Percentiles rank a stretch among this genome's conserved stretches.
phyloP scores from a whole-genome alignment of 92 coral and sea anemone genomes.

The Heteractis magnifica region DNA sequence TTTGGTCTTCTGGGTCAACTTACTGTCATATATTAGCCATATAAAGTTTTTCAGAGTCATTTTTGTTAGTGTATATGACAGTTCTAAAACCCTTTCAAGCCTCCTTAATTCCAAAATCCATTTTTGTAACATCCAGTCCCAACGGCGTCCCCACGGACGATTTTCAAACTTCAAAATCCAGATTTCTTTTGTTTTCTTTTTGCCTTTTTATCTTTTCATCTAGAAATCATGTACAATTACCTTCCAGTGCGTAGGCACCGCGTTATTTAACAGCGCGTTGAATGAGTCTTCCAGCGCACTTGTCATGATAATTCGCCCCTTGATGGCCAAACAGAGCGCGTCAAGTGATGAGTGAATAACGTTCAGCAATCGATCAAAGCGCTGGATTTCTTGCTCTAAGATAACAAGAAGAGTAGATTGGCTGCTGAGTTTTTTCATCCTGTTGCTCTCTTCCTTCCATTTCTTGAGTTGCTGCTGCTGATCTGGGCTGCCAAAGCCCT shows the following conservation, averaged over 20 bases:
- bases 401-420: constrained; percentile 73
- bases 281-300: constrained; percentile 78
- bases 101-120: too few species aligned
- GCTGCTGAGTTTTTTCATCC: constrained; percentile 33
- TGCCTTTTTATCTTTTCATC: too few species aligned
- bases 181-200: too few species aligned
- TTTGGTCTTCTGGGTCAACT: too few species aligned
- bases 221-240: constrained; percentile 22
- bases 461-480: constrained; percentile 29
- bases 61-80: too few species aligned
- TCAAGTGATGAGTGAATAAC: constrained; percentile 77
- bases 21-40: too few species aligned
- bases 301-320: constrained; percentile 86
- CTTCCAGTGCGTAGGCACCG: constrained; percentile 90
- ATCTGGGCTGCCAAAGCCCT: constrained; percentile 36
- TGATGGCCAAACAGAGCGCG: constrained; percentile 68
- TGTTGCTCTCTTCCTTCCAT: constrained; percentile 38
- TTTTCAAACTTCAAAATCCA: too few species aligned
- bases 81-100: too few species aligned
- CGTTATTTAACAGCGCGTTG: constrained; percentile 75
- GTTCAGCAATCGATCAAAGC: constrained; percentile 75
- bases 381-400: constrained; percentile 73
- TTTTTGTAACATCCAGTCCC: too few species aligned
- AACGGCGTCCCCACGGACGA: too few species aligned
- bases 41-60: too few species aligned